A percentile compares a stretch with the other conserved stretches of the same genome.
phyloP scores from a whole-genome alignment of 2,113 vertebrate species.

The Halichoerus grypus region DNA sequence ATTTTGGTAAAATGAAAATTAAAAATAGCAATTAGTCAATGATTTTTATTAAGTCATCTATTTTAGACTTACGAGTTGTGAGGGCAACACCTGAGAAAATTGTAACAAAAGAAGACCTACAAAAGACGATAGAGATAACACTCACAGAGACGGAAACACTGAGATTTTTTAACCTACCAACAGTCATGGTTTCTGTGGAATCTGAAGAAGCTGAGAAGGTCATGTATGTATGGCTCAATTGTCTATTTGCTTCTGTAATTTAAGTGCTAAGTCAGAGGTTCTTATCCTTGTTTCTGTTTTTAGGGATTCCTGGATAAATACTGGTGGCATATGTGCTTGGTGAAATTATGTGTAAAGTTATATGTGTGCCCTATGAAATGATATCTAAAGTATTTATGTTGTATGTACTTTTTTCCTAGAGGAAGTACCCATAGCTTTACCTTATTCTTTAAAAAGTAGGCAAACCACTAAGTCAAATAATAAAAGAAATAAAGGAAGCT shows the following conservation, averaged over 20 bases:
- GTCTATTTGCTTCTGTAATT: neutral
- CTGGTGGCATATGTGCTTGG: neutral
- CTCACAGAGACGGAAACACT: conserved; percentile 91
- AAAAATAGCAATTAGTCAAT: neutral
- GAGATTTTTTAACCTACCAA: conserved; percentile 89
- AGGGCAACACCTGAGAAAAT: conserved; percentile 81
- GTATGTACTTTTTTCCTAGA: neutral
- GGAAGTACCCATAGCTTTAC: neutral
- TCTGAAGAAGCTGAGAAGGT: conserved; percentile 87
- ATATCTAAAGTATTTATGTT: neutral
- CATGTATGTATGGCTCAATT: conserved; percentile 83
- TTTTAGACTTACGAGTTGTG: conserved; percentile 85
- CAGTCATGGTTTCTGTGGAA: conserved; percentile 87
- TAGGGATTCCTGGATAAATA: neutral
- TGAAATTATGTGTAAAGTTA: neutral
- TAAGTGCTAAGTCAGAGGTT: neutral
- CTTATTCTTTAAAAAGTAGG: neutral
- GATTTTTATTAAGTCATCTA: neutral
- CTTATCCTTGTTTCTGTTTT: conserved; percentile 13
- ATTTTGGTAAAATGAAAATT: neutral
- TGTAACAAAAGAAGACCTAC: conserved; percentile 87
- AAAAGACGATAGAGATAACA: conserved; percentile 85
- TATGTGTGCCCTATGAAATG: neutral
- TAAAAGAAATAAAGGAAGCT: conserved; percentile 13
- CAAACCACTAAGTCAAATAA: neutral